Percentiles rank a stretch among this genome's conserved stretches.
Evolutionary conservation across 2,797 vertebrate genomes (phyloP).

Genomic region (Scarus forsteni): DNA sequence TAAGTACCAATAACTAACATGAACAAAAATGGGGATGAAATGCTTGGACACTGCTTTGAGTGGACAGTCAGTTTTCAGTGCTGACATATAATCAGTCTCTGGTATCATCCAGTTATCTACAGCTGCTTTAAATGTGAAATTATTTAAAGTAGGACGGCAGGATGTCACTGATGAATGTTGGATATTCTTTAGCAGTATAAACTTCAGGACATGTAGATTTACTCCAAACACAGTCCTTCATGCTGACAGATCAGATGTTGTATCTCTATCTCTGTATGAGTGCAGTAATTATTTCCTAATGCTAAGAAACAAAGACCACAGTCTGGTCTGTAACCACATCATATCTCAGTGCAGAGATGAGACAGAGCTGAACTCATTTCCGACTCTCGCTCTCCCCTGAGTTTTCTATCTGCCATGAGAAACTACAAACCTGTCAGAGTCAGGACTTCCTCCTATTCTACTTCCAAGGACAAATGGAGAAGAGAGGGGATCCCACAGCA

Average conservation of each 20-base stretch:
- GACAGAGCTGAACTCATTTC: constrained; percentile 61
- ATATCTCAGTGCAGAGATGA: constrained; percentile 15
- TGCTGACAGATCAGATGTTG: not conserved
- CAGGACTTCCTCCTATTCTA: constrained; percentile 98
- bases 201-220: not conserved
- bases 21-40: no score
- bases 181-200: not conserved
- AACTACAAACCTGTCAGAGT: constrained; percentile 94
- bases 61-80: not conserved
- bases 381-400: constrained; percentile 68
- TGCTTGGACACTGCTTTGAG: no score
- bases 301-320: constrained; percentile 31
- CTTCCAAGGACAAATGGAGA: constrained; percentile 89
- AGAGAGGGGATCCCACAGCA: constrained; percentile 87
- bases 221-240: not conserved
- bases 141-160: no score
- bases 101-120: not conserved
- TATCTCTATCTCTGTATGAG: constrained; percentile 27
- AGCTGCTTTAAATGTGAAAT: not conserved
- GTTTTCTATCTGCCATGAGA: constrained; percentile 86
- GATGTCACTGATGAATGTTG: not conserved
- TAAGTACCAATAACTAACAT: no score
- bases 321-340: constrained; percentile 2
- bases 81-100: no score
- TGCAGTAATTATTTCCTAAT: constrained; percentile 8